Conservation (phyloP, 2,888 invertebrate species). For the Macaria liturata region DNA sequence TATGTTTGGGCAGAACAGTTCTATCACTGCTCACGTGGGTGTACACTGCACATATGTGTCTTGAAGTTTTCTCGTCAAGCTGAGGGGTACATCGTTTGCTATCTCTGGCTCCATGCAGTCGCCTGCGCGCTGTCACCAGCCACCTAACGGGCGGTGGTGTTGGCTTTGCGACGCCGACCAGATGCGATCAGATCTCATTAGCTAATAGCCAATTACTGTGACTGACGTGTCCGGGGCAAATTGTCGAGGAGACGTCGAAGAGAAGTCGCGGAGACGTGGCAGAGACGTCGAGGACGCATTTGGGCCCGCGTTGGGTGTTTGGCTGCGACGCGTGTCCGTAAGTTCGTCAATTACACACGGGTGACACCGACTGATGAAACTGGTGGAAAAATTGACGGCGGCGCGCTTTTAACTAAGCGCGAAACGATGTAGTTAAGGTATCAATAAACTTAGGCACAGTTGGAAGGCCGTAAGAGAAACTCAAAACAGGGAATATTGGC, state of each 20-base stretch:
- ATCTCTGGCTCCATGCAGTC: slow-evolving; percentile 23
- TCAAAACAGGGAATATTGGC: too few species aligned
- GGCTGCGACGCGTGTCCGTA: slow-evolving; percentile 15
- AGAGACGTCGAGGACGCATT: slow-evolving; percentile 12
- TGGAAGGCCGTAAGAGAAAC: too few species aligned
- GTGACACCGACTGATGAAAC: slow-evolving; percentile 11
- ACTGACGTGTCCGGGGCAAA: slow-evolving; percentile 78
- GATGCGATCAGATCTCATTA: slow-evolving; percentile 62
- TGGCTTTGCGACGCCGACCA: slow-evolving; percentile 59
- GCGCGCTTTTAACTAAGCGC: background rate
- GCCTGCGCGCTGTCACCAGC: slow-evolving; percentile 51
- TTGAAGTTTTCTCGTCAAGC: too few species aligned
- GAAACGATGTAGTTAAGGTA: background rate
- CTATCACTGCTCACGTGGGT: too few species aligned
- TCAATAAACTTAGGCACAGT: too few species aligned
- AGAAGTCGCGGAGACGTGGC: too few species aligned
- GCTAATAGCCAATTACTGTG: slow-evolving; percentile 74
- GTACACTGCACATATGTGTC: too few species aligned
- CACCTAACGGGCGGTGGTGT: slow-evolving; percentile 57
- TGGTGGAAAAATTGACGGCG: slow-evolving; percentile 9
- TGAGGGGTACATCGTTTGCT: too few species aligned
- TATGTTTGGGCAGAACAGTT: too few species aligned
- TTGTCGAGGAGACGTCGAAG: slow-evolving; percentile 29
- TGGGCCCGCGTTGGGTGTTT: slow-evolving; percentile 23
- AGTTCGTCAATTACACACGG: slow-evolving; percentile 16